Evolutionary conservation across 2,797 vertebrate genomes (phyloP).

Genomic region (Potorous gilbertii): DNA sequence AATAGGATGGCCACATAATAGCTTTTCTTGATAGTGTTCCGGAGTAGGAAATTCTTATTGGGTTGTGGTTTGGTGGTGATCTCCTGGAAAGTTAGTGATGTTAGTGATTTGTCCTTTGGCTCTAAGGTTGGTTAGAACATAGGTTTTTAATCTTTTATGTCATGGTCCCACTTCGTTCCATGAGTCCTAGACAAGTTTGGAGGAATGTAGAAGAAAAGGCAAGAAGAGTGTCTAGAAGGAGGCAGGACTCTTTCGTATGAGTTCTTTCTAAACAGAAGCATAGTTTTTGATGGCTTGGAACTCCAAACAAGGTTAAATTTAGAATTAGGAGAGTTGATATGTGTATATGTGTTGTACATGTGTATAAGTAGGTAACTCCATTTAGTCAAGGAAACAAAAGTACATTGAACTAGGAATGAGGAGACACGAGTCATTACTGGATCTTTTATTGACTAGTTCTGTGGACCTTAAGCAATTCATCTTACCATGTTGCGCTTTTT

Average conservation of each 20-base stretch:
- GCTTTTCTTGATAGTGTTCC: background rate
- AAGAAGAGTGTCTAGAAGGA: background rate
- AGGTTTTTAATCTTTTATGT: background rate
- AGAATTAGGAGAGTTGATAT: background rate
- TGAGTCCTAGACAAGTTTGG: background rate
- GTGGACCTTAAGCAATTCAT: background rate
- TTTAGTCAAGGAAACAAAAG: background rate
- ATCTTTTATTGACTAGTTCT: background rate
- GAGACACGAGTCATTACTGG: background rate
- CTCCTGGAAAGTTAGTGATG: background rate
- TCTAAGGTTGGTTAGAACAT: background rate
- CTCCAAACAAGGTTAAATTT: background rate
- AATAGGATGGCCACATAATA: background rate
- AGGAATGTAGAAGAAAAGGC: background rate
- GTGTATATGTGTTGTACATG: too few species aligned
- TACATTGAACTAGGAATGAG: background rate
- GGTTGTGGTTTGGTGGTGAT: background rate
- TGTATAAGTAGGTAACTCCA: background rate
- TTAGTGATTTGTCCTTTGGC: background rate
- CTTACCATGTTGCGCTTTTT: background rate
- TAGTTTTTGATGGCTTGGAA: background rate
- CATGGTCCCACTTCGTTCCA: background rate
- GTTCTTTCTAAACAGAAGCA: background rate
- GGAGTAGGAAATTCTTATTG: background rate
- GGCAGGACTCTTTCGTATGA: background rate